These are phyloP conservation scores for Cyanoramphus novaezelandiae DNA, from an alignment of 2,113 vertebrate genomes.

Conservation along the genomic window DNA sequence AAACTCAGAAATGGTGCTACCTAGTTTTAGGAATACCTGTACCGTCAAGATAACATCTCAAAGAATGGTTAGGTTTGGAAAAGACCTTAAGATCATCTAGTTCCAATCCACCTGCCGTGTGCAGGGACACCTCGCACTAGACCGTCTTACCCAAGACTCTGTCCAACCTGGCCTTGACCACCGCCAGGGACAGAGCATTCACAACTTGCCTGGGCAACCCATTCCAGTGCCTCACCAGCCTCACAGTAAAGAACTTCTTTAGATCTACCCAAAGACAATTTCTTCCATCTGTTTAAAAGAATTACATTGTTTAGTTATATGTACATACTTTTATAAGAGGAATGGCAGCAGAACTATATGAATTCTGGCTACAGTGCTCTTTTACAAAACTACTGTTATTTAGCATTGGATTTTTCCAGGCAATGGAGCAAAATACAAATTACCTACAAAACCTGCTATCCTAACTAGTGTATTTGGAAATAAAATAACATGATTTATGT, in stretches of 20 bases:
- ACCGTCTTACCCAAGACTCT: too few species aligned
- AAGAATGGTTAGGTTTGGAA: too few species aligned
- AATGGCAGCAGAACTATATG: constrained; percentile 12
- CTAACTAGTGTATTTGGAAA: constrained; percentile 47
- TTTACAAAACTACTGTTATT: constrained; percentile 14
- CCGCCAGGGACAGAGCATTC: too few species aligned
- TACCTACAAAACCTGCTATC: not conserved
- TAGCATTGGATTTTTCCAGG: constrained; percentile 16
- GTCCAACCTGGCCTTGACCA: too few species aligned
- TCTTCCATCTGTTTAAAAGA: constrained; percentile 61
- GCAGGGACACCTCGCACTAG: too few species aligned
- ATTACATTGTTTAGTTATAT: not conserved
- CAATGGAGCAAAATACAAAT: constrained; percentile 20
- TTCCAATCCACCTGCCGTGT: too few species aligned
- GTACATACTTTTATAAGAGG: constrained; percentile 1
- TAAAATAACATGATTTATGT: constrained; percentile 30
- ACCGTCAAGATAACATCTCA: constrained; percentile 25
- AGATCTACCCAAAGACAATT: constrained; percentile 47
- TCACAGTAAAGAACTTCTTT: too few species aligned
- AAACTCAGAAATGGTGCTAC: constrained; percentile 47
- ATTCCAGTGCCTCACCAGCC: too few species aligned
- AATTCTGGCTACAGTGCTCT: not conserved
- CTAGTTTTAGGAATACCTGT: constrained; percentile 34
- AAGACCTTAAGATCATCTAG: too few species aligned
- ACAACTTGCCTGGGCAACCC: too few species aligned